Base-by-base conservation (phyloP, 2,113 vertebrate genomes). In the Paraplagusia blochii region DNA sequence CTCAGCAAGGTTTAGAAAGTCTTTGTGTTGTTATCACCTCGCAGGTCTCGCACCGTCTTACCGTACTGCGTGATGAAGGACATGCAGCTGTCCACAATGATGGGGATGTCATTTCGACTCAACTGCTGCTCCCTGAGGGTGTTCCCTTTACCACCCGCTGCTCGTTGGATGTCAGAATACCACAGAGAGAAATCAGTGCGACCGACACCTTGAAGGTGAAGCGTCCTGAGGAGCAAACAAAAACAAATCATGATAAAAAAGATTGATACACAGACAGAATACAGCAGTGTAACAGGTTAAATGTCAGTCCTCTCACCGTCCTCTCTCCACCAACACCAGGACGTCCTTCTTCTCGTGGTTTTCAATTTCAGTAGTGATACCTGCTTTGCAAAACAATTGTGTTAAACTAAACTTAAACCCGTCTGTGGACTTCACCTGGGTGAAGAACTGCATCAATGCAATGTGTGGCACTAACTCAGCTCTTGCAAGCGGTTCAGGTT, bases 1-100 rank as follows among this genome's bases (percentile, higher is more conserved):
- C 13, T 22, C 9, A 45, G 44, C 44, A 39, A 39, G 10, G 12
- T 39, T 4, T 12, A 39, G 1, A 4, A 39, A 12, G 38, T 12
- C 8, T 10, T 10, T 39, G 7, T 12, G 10, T 10, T 38, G 36
- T 10, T 11, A 2, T 39, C 38, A 8, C 12, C 38, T 4, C 9
- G 38, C 38, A 12, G 7, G 11, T 48, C 12, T 92, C 89, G 13
- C 11, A 48, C 19, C 4, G 53, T 18, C 94, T 91, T 79, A 98
- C 95, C 95, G 0, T 97, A 96, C 84, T 98, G 96, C 0, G 96
- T 98, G 86, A 98, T 94, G 87, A 98, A 99, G 68, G 95, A 94
- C 0, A 99, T 93, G 83, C 97, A 99, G 89, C 95, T 94, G 79
- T 98, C 95, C 74, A 99, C 94, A 0, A 98, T 95, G 82, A 99